Evolutionary conservation across 2,113 vertebrate species (phyloP).

Genomic region (Nothoprocta perdicaria): DNA sequence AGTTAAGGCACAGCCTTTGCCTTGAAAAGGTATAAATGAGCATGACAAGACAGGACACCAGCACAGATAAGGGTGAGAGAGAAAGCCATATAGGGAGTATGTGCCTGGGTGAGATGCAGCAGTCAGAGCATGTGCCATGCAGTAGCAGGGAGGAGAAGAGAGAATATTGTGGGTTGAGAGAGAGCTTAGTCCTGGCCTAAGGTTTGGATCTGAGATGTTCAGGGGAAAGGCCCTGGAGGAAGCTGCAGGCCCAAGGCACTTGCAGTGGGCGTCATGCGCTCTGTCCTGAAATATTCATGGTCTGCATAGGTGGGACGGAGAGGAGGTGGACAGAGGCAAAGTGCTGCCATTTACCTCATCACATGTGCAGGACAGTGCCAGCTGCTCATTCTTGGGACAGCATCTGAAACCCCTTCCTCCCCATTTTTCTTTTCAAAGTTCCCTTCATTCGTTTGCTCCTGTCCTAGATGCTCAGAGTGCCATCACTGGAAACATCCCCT

Average conservation of each 20-base stretch:
- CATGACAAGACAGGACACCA: neutral
- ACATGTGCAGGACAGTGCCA: neutral
- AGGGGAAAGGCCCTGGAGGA: neutral
- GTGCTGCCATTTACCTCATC: neutral
- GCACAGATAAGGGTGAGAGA: neutral
- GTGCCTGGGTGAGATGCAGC: neutral
- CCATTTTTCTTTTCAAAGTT: neutral
- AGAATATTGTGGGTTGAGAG: neutral
- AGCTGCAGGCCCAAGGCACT: neutral
- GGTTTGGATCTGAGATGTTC: neutral
- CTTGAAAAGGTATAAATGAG: neutral
- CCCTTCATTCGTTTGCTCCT: neutral
- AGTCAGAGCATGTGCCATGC: too few relatives aligned
- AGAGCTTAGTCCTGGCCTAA: neutral
- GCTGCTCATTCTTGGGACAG: neutral
- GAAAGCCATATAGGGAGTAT: neutral
- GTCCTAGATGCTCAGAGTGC: neutral
- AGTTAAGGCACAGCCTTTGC: neutral
- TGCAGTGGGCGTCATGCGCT: rapidly evolving
- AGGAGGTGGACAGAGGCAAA: neutral
- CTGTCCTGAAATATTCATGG: neutral
- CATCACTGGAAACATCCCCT: neutral
- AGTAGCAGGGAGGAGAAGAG: too few relatives aligned
- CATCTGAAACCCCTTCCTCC: neutral
- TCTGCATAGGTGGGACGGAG: neutral